phyloP scores from a whole-genome alignment of 1,140 invertebrate species.

The Polyergus mexicanus region DNA sequence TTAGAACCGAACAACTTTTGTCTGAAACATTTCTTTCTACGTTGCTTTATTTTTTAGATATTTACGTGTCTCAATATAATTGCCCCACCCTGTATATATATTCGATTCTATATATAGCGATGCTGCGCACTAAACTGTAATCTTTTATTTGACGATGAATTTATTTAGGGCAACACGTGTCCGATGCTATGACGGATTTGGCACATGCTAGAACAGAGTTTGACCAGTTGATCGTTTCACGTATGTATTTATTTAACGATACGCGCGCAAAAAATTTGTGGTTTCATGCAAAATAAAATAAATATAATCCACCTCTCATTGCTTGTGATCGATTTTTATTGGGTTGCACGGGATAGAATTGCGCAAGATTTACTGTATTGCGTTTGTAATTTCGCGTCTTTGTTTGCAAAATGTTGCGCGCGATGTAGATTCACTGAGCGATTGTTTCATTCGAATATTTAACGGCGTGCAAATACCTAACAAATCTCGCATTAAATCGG shows the following conservation, averaged over 20 bases:
- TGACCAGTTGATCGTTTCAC: neutral
- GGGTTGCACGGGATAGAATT: neutral
- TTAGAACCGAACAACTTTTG: too few relatives aligned
- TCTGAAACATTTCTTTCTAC: too few relatives aligned
- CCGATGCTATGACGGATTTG: conserved; percentile 2
- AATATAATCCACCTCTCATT: neutral
- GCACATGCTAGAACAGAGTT: neutral
- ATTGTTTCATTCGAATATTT: conserved; percentile 33
- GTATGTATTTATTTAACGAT: conserved; percentile 42
- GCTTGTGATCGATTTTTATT: conserved; percentile 15
- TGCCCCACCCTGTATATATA: too few relatives aligned
- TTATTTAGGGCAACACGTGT: neutral
- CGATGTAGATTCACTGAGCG: neutral
- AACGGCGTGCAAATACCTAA: neutral
- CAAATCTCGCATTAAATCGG: neutral
- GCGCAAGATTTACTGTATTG: conserved; percentile 39
- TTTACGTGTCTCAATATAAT: too few relatives aligned
- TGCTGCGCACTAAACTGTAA: neutral
- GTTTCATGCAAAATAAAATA: conserved; percentile 46
- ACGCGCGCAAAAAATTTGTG: conserved; percentile 26
- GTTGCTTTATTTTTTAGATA: too few relatives aligned
- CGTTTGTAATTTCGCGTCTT: conserved; percentile 32
- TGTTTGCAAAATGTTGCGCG: conserved; percentile 42
- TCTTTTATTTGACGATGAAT: conserved; percentile 6
- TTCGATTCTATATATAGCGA: neutral